Percentiles rank a stretch among this genome's conserved stretches.
phyloP scores from a whole-genome alignment of 2,888 invertebrate genomes.

The Amphipyra berbera region DNA sequence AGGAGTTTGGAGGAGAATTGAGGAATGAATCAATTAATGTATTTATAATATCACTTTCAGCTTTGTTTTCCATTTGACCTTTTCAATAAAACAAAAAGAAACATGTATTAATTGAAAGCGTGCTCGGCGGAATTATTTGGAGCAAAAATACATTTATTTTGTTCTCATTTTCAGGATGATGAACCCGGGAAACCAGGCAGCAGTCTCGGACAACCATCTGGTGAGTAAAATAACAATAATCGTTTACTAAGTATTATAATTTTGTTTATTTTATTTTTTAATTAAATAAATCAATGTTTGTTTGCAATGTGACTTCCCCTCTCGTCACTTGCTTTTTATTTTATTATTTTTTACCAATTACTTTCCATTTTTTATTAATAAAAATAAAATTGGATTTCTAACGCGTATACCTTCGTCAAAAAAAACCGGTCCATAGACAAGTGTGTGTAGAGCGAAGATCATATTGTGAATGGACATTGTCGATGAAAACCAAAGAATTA shows the following conservation, averaged over 20 bases:
- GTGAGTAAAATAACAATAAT: constrained; percentile 69
- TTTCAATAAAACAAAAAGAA: too few species aligned
- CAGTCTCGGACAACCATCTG: constrained; percentile 83
- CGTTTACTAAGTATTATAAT: constrained; percentile 5
- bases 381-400: constrained; percentile 31
- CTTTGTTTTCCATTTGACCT: too few species aligned
- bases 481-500: constrained; percentile 56
- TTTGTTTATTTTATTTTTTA: constrained; percentile 60
- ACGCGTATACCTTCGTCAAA: constrained; percentile 49
- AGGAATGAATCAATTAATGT: too few species aligned
- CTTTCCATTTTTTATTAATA: constrained; percentile 23
- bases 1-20: too few species aligned
- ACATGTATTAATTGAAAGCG: too few species aligned
- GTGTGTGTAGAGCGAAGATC: constrained; percentile 75
- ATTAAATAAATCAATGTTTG: constrained; percentile 78
- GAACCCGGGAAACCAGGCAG: constrained; percentile 84
- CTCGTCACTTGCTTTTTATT: constrained; percentile 79
- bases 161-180: constrained; percentile 78
- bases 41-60: too few species aligned
- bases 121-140: too few species aligned
- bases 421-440: constrained; percentile 56
- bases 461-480: constrained; percentile 88
- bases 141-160: background rate
- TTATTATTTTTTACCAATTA: constrained; percentile 31
- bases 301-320: constrained; percentile 86